Evolutionary conservation across 1,140 invertebrate genomes (phyloP).

Genomic region (Eueides isabella): DNA sequence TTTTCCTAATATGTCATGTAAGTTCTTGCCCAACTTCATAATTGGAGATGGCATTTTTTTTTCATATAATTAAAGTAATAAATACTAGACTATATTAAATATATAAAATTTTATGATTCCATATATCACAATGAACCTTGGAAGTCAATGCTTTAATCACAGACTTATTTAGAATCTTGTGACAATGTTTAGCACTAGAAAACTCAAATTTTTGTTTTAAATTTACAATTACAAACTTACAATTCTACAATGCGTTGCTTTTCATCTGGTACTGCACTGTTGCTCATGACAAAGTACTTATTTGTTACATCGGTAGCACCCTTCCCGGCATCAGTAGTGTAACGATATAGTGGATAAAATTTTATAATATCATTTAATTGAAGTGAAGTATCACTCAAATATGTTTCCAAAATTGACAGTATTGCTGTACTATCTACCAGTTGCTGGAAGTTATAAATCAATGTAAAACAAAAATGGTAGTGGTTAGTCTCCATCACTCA

Average conservation of each 20-base stretch:
- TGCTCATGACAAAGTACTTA: conserved; percentile 97
- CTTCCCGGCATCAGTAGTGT: conserved; percentile 86
- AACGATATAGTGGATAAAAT: conserved; percentile 91
- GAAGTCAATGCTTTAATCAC: too few relatives aligned
- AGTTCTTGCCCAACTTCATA: too few relatives aligned
- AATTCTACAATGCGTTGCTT: conserved; percentile 84
- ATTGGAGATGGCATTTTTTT: too few relatives aligned
- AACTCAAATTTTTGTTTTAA: not conserved
- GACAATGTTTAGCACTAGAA: not conserved
- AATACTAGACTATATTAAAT: too few relatives aligned
- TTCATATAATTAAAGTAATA: too few relatives aligned
- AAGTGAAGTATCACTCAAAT: conserved; percentile 85
- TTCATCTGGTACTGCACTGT: conserved; percentile 80
- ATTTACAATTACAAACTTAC: conserved; percentile 81
- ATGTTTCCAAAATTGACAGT: conserved; percentile 93
- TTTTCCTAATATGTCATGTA: too few relatives aligned
- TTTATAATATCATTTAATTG: conserved; percentile 88
- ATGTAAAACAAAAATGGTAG: too few relatives aligned
- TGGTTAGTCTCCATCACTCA: too few relatives aligned
- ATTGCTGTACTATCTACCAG: conserved; percentile 97
- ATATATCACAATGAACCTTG: too few relatives aligned
- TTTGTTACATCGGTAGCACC: conserved; percentile 92
- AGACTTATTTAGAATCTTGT: conserved; percentile 20
- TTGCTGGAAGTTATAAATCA: conserved; percentile 83
- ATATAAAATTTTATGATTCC: too few relatives aligned